Conservation (phyloP, 2,888 invertebrate species). For the Hipparchia sbordonii region DNA sequence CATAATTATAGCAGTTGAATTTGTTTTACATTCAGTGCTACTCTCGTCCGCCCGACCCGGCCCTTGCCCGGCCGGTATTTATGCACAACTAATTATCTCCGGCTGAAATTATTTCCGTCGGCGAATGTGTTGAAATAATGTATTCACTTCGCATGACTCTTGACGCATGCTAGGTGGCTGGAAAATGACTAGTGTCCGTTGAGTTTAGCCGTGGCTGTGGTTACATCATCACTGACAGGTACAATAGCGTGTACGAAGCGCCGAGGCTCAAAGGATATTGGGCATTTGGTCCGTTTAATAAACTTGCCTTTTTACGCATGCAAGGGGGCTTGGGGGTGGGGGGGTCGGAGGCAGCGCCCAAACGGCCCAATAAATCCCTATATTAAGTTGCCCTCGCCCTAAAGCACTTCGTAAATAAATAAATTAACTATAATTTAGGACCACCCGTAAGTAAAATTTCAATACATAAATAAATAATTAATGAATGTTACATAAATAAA, state of each 20-base stretch:
- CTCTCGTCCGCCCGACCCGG: neutral
- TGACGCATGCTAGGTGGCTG: neutral
- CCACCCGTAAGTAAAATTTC: neutral
- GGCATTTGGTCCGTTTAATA: neutral
- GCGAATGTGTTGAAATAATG: neutral
- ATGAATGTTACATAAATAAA: too few relatives aligned
- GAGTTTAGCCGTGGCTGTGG: too few relatives aligned
- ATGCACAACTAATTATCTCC: neutral
- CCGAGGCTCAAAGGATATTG: neutral
- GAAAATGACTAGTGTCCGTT: too few relatives aligned
- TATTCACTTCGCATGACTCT: neutral
- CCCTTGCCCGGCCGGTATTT: neutral
- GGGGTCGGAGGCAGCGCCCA: neutral
- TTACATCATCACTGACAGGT: neutral
- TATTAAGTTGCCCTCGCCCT: neutral
- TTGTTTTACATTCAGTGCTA: neutral
- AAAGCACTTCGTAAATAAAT: neutral
- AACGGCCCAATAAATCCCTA: conserved; percentile 16
- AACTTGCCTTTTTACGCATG: conserved; percentile 15
- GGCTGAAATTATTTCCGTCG: neutral
- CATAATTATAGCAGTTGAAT: neutral
- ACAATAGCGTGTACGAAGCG: neutral
- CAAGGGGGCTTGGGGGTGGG: neutral
- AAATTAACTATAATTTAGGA: neutral
- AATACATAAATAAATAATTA: neutral